Base-by-base conservation (phyloP, 2,113 vertebrate species). In the Coryphaenoides rupestris region DNA sequence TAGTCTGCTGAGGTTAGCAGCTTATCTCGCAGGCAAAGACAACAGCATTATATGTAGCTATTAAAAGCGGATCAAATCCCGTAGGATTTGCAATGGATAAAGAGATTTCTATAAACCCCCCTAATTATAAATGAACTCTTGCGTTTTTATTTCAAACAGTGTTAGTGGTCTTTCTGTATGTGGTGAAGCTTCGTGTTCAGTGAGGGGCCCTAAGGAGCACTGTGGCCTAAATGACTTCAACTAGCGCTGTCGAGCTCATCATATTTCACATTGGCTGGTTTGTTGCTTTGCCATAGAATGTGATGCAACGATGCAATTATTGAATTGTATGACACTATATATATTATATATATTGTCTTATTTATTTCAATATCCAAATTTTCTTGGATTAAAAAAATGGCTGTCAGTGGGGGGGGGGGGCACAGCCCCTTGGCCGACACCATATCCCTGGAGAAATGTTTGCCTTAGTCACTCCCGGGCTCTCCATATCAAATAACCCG, bases 1-100 rank as follows among this genome's bases (percentile, higher is more conserved):
- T 54, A 72, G 68, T 67, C 77, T 78, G 79, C 74, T 33, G 55
- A 28, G 46, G 21, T 61, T 56, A 59, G 83, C 78, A 69, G 74
- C 62, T 66, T 12, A 76, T 76, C 73, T 67, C 13, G 21, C 14
- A 33, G 66, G 33, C 33, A 15, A 46, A 61, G 21, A 17, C 4
- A 23, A 56, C 14, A 14, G 3, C 15, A 19, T 3, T 15, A 21
- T 47, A 1, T 60, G 4, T 21, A 19, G 53, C 12, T 52, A n/a
- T 16, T 49, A 21, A 14, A 3, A 12, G 28, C n/a, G 7, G 19
- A n/a, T 19, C 6, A 57, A 1, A 3, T 1, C 21, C 4, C 17
- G 21, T 24, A 1, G 14, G 28, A n/a, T 63, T 66, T 14, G 6
- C 2, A 16, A 0, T 7, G 13, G 47, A 64, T 46, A 15, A 22